These are phyloP conservation scores for Resseliella maxima DNA, from an alignment of 2,888 invertebrate species.

Conservation along the genomic window DNA sequence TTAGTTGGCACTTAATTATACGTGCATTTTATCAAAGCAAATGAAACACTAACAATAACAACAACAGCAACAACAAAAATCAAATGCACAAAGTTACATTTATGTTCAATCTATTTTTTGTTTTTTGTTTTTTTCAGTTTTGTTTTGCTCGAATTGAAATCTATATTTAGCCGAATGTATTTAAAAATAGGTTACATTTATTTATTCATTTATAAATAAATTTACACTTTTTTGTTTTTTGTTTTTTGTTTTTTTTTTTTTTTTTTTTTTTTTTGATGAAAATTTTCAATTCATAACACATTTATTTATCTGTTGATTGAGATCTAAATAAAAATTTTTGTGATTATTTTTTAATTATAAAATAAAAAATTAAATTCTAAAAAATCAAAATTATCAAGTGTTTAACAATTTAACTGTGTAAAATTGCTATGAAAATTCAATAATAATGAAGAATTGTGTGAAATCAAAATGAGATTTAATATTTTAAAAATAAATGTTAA, in stretches of 20 bases:
- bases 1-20: background rate
- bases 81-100: background rate
- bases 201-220: background rate
- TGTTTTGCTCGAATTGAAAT: too few relatives aligned
- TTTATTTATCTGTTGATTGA: background rate
- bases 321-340: background rate
- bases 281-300: background rate
- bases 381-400: too few relatives aligned
- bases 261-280: too few relatives aligned
- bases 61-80: too few relatives aligned
- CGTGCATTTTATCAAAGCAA: conserved; percentile 12
- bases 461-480: too few relatives aligned
- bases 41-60: background rate
- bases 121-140: background rate
- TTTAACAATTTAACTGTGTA: background rate
- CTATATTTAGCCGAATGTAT: background rate
- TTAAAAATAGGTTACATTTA: background rate
- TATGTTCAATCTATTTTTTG: background rate
- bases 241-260: too few relatives aligned
- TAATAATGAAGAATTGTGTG: too few relatives aligned
- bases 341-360: background rate
- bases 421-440: too few relatives aligned
- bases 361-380: too few relatives aligned
- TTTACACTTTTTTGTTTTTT: too few relatives aligned
- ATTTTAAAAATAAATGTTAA: too few relatives aligned